These are phyloP conservation scores for Apodemia zela DNA, from an alignment of 2,888 invertebrate genomes.

Conservation along the genomic window DNA sequence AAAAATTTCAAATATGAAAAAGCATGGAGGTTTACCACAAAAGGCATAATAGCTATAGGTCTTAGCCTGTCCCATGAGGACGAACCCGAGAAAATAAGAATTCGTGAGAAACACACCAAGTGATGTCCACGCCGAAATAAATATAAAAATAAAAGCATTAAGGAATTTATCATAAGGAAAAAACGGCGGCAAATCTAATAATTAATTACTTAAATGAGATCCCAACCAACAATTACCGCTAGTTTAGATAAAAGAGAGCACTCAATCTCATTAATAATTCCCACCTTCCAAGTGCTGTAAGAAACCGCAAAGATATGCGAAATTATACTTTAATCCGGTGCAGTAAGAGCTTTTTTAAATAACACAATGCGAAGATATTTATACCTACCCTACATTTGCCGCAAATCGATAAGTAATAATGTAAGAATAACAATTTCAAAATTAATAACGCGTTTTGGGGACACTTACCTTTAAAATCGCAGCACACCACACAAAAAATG, in stretches of 20 bases:
- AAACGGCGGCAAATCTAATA: background rate
- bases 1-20: background rate
- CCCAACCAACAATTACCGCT: background rate
- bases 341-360: constrained; percentile 19
- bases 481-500: constrained; percentile 44
- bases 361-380: constrained; percentile 43
- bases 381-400: constrained; percentile 46
- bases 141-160: background rate
- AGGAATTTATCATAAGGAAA: background rate
- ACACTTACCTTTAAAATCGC: constrained; percentile 52
- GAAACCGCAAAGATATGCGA: constrained; percentile 5
- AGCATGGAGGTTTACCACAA: no score
- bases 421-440: constrained; percentile 38
- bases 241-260: constrained; percentile 14
- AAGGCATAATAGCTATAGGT: background rate
- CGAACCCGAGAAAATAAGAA: background rate
- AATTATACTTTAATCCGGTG: constrained; percentile 16
- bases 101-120: background rate
- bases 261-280: constrained; percentile 13
- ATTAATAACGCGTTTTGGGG: constrained; percentile 30
- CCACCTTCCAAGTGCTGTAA: background rate
- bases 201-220: constrained; percentile 13
- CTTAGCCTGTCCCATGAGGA: background rate
- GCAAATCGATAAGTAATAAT: constrained; percentile 48
- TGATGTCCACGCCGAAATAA: background rate